These are phyloP conservation scores for Clepsis dumicolana DNA, from an alignment of 2,888 invertebrate species.

Conservation along the genomic window DNA sequence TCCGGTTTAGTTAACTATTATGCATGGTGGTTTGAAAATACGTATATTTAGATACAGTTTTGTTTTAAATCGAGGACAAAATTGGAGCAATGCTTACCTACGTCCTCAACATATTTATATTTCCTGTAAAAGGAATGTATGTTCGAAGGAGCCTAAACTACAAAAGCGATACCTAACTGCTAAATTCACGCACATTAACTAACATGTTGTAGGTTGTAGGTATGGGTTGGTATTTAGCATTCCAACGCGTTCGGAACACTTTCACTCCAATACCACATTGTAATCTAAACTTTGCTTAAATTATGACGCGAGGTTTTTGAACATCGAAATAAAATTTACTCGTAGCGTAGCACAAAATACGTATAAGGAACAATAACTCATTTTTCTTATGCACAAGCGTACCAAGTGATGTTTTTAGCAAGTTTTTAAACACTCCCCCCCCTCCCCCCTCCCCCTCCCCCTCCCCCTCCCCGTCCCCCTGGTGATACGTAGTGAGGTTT, in stretches of 20 bases:
- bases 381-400: too few species aligned
- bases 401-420: too few species aligned
- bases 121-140: too few species aligned
- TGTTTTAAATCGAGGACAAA: not conserved
- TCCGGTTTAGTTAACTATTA: not conserved
- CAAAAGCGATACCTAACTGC: too few species aligned
- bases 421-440: too few species aligned
- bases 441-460: too few species aligned
- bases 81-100: not conserved
- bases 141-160: not conserved
- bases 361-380: too few species aligned
- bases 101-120: not conserved
- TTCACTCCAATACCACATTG: constrained; percentile 9
- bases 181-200: not conserved
- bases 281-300: not conserved
- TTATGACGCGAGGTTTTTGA: too few species aligned
- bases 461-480: too few species aligned
- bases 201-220: not conserved
- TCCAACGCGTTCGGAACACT: constrained; percentile 26
- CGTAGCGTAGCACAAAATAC: too few species aligned
- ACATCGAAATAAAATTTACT: too few species aligned
- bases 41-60: not conserved
- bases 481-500: too few species aligned
- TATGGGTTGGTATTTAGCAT: constrained; percentile 29
- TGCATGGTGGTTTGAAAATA: not conserved